These are phyloP conservation scores for Tokudaia muenninki DNA, from an alignment of 2,797 vertebrate species.

Conservation along the genomic window DNA sequence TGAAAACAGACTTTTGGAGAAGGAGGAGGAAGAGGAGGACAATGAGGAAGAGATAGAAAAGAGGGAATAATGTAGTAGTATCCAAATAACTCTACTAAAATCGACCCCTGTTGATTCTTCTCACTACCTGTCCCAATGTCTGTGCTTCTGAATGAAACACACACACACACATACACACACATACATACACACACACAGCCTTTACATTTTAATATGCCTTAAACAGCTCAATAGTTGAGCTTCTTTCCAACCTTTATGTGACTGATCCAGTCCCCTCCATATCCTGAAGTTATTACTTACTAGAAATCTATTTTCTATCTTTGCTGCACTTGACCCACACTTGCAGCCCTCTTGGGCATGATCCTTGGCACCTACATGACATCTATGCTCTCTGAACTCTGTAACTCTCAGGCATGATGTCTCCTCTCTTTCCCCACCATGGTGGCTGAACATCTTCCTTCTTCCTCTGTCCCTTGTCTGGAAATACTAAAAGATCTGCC, in stretches of 20 bases:
- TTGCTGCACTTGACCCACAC: not conserved
- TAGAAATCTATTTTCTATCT: not conserved
- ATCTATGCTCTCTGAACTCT: not conserved
- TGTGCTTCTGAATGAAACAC: not conserved
- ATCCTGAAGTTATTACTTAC: not conserved
- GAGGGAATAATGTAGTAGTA: not conserved
- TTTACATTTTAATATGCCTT: not conserved
- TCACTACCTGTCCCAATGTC: accelerated
- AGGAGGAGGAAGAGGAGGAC: not conserved
- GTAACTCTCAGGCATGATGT: not conserved
- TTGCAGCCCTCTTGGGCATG: not conserved
- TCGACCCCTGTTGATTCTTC: not conserved
- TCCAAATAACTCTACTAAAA: not conserved
- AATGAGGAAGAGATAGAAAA: not conserved
- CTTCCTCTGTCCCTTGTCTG: not conserved
- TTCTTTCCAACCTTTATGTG: not conserved
- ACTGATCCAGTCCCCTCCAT: not conserved
- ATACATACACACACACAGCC: accelerated
- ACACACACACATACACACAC: not conserved
- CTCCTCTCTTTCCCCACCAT: not conserved
- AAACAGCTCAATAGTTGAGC: not conserved
- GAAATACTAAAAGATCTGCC: not conserved
- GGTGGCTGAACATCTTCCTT: not conserved
- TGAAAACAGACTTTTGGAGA: not conserved
- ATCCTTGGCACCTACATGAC: not conserved